Conservation (phyloP, 2,113 vertebrate species). For the Myrmophylax atrothorax region DNA sequence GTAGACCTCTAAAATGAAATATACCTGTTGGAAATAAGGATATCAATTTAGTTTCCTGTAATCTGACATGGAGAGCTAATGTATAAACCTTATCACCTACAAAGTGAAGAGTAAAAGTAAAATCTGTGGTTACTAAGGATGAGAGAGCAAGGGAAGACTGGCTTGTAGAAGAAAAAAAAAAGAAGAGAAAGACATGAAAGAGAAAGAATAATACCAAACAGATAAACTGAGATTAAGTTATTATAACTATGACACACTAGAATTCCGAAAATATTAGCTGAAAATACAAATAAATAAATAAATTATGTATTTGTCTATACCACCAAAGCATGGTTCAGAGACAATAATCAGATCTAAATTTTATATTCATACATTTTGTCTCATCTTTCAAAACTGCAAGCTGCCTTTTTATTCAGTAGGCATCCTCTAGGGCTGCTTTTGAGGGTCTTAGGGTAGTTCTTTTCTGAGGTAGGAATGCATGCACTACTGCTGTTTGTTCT, state of each 20-base stretch:
- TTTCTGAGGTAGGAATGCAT: background rate
- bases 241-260: background rate
- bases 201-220: background rate
- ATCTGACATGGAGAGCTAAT: rapidly evolving
- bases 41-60: background rate
- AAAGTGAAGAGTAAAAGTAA: background rate
- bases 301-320: background rate
- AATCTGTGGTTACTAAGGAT: background rate
- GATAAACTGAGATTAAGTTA: background rate
- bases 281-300: background rate
- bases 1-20: background rate
- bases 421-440: background rate
- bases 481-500: background rate
- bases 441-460: background rate
- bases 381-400: background rate
- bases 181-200: background rate
- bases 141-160: background rate
- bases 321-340: background rate
- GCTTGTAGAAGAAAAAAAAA: background rate
- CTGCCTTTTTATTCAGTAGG: background rate
- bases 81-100: background rate
- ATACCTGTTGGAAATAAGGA: background rate
- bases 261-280: background rate
- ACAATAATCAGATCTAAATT: background rate
- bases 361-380: background rate